Evolutionary conservation across 1,140 invertebrate species (phyloP).

Genomic region (Zaprionus kolodkinae): DNA sequence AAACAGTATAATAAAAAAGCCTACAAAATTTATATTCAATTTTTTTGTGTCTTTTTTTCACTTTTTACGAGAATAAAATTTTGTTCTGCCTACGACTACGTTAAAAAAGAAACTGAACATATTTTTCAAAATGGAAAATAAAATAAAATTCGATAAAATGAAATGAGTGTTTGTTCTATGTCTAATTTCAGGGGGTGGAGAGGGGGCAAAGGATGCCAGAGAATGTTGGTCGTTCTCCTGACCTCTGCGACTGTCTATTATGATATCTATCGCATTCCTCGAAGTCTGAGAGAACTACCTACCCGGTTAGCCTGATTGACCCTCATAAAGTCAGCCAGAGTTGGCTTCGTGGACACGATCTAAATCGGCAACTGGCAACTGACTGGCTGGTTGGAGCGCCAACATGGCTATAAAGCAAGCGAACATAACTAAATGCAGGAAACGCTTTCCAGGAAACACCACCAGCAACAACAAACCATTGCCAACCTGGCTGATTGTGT

Average conservation of each 20-base stretch:
- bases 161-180: too few relatives aligned
- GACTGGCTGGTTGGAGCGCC: constrained; percentile 36
- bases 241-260: constrained; percentile 8
- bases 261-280: constrained; percentile 39
- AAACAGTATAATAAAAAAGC: background rate
- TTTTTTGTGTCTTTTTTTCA: background rate
- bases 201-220: too few relatives aligned
- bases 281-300: constrained; percentile 12
- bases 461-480: constrained; percentile 40
- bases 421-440: constrained; percentile 69
- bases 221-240: background rate
- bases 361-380: constrained; percentile 56
- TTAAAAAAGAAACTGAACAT: background rate
- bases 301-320: constrained; percentile 66
- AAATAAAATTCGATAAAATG: background rate
- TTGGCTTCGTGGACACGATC: constrained; percentile 63
- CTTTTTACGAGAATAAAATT: background rate
- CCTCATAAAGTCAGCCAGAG: constrained; percentile 72
- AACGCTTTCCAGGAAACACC: constrained; percentile 78
- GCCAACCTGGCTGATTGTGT: constrained; percentile 66
- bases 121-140: background rate
- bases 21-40: too few relatives aligned
- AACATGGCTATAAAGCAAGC: constrained; percentile 65
- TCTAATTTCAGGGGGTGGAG: background rate
- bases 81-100: background rate